Conservation (phyloP, 2,113 vertebrate genomes). For the Mola mola region DNA sequence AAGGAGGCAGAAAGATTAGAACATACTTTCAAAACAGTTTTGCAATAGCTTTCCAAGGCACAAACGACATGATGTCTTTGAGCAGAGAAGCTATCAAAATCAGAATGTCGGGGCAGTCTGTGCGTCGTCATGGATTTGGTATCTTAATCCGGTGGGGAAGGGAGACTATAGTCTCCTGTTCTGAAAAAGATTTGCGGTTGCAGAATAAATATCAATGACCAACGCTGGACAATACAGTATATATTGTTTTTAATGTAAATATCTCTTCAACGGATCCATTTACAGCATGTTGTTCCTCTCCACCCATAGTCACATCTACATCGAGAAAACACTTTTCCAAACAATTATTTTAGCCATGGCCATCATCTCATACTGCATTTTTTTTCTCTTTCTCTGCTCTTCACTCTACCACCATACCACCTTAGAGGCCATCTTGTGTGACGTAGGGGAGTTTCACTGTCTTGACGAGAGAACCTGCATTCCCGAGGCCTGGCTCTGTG, state of each 20-base stretch:
- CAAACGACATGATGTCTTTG: slow-evolving; percentile 64
- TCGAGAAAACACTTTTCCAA: slow-evolving; percentile 28
- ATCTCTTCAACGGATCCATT: slow-evolving; percentile 1
- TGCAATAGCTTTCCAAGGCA: slow-evolving; percentile 59
- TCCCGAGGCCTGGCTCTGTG: slow-evolving; percentile 92
- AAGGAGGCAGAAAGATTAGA: slow-evolving; percentile 63
- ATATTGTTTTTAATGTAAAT: too few species aligned
- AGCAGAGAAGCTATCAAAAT: slow-evolving; percentile 66
- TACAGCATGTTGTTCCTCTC: neutral
- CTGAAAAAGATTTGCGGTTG: slow-evolving; percentile 17
- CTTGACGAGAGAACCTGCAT: slow-evolving; percentile 86
- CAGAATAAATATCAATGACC: neutral
- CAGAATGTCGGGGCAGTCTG: slow-evolving; percentile 29
- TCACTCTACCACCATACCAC: slow-evolving; percentile 60
- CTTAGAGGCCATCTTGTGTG: slow-evolving; percentile 88
- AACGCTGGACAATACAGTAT: too few species aligned
- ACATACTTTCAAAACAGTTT: slow-evolving; percentile 57
- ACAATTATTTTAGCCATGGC: slow-evolving; percentile 25
- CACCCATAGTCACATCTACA: slow-evolving; percentile 5
- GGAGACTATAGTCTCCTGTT: slow-evolving; percentile 19
- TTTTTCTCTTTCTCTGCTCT: slow-evolving; percentile 55
- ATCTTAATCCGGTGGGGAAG: slow-evolving; percentile 8
- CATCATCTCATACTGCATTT: slow-evolving; percentile 72
- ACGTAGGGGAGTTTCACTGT: slow-evolving; percentile 92
- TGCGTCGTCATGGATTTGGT: slow-evolving; percentile 7